phyloP scores from a whole-genome alignment of 2,797 vertebrate genomes.

The Melanotaenia trifasciata region DNA sequence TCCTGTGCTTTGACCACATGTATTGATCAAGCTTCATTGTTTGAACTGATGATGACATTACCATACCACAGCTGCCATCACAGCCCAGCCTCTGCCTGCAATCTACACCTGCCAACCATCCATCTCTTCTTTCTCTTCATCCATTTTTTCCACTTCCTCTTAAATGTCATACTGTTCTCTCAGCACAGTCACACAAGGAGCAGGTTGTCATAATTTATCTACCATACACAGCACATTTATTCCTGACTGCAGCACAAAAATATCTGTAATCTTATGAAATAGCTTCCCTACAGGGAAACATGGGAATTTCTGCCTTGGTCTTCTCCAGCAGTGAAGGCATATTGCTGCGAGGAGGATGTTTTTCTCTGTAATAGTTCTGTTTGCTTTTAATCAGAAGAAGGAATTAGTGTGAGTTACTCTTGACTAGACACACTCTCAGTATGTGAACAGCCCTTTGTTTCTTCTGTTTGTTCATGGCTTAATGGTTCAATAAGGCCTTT shows the following conservation, averaged over 20 bases:
- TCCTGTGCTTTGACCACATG: conserved; percentile 5
- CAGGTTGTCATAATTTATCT: conserved; percentile 56
- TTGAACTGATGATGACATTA: conserved; percentile 44
- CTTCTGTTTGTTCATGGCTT: conserved; percentile 34
- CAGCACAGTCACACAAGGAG: conserved; percentile 36
- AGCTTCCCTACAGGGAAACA: conserved; percentile 21
- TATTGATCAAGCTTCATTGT: conserved; percentile 61
- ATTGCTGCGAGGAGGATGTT: conserved; percentile 33
- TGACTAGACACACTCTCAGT: conserved; percentile 51
- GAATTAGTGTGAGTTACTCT: conserved; percentile 67
- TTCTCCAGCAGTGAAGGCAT: conserved; percentile 38
- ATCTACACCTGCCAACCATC: conserved; percentile 39
- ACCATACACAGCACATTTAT: conserved; percentile 50
- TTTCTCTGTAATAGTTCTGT: conserved; percentile 58
- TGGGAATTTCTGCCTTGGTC: conserved; percentile 28
- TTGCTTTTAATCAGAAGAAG: conserved; percentile 74
- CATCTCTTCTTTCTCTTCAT: conserved; percentile 33
- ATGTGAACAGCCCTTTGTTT: conserved; percentile 41
- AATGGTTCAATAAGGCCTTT: not conserved
- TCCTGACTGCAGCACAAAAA: conserved; percentile 36
- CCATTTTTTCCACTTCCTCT: conserved; percentile 30
- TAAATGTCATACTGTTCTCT: conserved; percentile 49
- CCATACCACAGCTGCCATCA: conserved; percentile 33
- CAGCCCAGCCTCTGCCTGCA: conserved; percentile 34
- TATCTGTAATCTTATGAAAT: conserved; percentile 39